Evolutionary conservation across 2,113 vertebrate genomes (phyloP).

Genomic region (Cricetomys ansorgei): DNA sequence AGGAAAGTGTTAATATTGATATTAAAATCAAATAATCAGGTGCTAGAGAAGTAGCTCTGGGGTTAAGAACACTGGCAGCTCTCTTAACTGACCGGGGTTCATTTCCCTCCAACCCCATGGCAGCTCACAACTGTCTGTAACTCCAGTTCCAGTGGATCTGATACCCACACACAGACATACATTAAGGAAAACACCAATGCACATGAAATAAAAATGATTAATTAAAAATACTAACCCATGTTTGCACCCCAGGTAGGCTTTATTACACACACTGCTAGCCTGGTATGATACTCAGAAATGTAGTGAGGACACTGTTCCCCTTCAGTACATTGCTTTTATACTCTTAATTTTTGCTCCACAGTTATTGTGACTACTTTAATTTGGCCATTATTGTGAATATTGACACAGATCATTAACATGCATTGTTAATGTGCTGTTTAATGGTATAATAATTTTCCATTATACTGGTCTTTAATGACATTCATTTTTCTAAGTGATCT

Average conservation of each 20-base stretch:
- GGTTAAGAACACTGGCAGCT: too few species aligned
- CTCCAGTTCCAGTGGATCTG: too few species aligned
- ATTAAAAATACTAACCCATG: too few species aligned
- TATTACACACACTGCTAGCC: not conserved
- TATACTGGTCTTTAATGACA: conserved; percentile 25
- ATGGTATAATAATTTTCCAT: conserved; percentile 35
- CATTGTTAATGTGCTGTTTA: conserved; percentile 42
- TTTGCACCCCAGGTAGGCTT: not conserved
- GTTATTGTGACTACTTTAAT: conserved; percentile 5
- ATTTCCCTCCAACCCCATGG: too few species aligned
- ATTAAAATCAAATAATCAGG: not conserved
- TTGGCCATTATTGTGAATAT: conserved; percentile 9
- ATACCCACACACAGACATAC: too few species aligned
- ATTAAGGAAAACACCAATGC: too few species aligned
- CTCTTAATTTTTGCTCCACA: not conserved
- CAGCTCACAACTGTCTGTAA: too few species aligned
- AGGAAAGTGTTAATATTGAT: not conserved
- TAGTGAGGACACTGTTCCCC: not conserved
- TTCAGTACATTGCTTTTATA: not conserved
- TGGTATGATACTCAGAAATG: not conserved
- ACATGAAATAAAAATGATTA: too few species aligned
- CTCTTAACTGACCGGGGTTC: too few species aligned
- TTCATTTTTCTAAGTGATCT: conserved; percentile 42
- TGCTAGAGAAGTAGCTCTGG: too few species aligned
- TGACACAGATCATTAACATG: conserved; percentile 48